Conservation (phyloP, 1,140 invertebrate species). For the Apis dorsata region DNA sequence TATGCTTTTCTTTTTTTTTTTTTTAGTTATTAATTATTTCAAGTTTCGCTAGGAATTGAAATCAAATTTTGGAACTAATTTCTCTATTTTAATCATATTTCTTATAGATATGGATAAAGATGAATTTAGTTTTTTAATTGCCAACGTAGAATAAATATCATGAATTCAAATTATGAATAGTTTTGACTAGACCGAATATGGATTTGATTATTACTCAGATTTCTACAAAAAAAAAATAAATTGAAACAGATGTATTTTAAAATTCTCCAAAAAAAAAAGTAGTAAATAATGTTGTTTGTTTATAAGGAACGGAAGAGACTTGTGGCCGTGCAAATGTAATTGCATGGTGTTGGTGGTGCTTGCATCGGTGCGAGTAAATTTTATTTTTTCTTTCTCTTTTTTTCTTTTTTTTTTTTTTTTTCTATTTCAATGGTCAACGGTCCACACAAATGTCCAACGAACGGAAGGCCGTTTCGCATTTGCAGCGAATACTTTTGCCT, state of each 20-base stretch:
- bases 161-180: too few species aligned
- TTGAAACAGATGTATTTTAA: neutral
- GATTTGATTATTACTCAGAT: neutral
- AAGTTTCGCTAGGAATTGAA: too few species aligned
- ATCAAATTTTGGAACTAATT: too few species aligned
- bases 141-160: too few species aligned
- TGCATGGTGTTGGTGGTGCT: neutral
- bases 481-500: slow-evolving; percentile 39
- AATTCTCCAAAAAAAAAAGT: too few species aligned
- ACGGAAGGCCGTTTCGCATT: slow-evolving; percentile 44
- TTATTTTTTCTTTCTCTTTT: neutral
- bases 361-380: slow-evolving; percentile 1
- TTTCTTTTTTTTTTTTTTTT: slow-evolving; percentile 8
- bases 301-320: slow-evolving; percentile 29
- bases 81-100: too few species aligned
- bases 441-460: slow-evolving; percentile 30
- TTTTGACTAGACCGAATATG: too few species aligned
- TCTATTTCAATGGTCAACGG: neutral
- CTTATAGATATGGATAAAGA: too few species aligned
- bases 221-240: neutral
- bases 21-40: too few species aligned
- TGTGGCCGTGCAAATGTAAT: slow-evolving; percentile 9
- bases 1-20: too few species aligned
- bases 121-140: too few species aligned
- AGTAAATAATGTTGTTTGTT: slow-evolving; percentile 25